Evolutionary conservation across 2,113 vertebrate species (phyloP).

Genomic region (Clarias batrachus): DNA sequence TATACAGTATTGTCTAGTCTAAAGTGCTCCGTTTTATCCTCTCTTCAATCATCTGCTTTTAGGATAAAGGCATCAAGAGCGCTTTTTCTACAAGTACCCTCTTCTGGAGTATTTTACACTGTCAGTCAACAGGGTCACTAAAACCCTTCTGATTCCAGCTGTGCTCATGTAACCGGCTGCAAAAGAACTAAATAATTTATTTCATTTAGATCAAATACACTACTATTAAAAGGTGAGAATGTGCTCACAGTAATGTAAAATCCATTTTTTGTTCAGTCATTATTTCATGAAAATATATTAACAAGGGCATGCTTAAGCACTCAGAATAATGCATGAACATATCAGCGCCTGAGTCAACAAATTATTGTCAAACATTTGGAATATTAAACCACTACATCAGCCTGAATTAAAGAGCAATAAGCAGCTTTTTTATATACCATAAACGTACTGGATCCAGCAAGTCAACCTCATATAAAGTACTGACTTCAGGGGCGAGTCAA

Average conservation of each 20-base stretch:
- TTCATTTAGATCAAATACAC: background rate
- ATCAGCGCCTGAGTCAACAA: background rate
- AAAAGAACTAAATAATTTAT: background rate
- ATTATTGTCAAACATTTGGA: background rate
- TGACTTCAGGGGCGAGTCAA: no score
- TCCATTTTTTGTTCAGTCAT: background rate
- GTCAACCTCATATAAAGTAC: background rate
- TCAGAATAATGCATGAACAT: background rate
- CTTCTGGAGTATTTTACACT: background rate
- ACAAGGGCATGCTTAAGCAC: background rate
- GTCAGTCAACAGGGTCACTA: background rate
- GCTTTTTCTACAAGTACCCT: background rate
- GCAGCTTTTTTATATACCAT: background rate
- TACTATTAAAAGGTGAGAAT: background rate
- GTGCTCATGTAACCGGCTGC: background rate
- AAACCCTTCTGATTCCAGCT: slow-evolving; percentile 1
- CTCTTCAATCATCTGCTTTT: background rate
- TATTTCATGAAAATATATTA: background rate
- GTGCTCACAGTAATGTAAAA: background rate
- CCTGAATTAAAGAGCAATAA: background rate
- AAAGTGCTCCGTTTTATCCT: background rate
- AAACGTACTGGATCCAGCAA: background rate
- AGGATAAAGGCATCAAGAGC: background rate
- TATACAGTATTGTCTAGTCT: background rate
- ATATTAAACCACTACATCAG: background rate